A percentile compares a stretch with the other conserved stretches of the same genome.
phyloP scores from a whole-genome alignment of 2,113 vertebrate species.

The Antechinus flavipes region DNA sequence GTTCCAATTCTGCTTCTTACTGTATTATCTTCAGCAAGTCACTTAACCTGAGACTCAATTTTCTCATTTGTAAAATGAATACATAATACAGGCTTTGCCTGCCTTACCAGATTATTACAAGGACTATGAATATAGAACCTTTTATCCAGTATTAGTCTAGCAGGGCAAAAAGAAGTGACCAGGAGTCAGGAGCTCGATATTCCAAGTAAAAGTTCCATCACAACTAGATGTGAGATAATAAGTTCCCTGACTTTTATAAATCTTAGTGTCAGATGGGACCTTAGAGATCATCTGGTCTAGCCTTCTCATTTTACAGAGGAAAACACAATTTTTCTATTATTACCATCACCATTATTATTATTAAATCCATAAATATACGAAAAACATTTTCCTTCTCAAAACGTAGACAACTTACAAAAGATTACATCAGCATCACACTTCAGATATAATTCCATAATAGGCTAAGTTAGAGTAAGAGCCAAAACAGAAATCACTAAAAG shows the following conservation, averaged over 20 bases:
- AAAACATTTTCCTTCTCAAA: background rate
- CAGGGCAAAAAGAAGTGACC: background rate
- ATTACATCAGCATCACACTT: background rate
- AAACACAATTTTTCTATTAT: background rate
- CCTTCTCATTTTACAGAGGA: background rate
- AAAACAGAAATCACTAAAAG: constrained; percentile 34
- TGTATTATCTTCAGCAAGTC: background rate
- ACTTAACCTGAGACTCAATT: background rate
- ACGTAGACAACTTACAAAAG: background rate
- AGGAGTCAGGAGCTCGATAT: background rate
- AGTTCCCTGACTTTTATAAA: background rate
- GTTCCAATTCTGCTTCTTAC: background rate
- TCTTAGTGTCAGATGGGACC: background rate
- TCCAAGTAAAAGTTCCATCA: background rate
- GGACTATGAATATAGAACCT: background rate
- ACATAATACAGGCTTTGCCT: background rate
- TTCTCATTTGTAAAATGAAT: background rate
- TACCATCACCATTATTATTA: background rate
- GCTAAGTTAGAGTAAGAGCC: background rate
- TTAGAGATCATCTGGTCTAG: background rate
- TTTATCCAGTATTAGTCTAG: background rate
- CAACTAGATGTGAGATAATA: background rate
- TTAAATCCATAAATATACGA: background rate
- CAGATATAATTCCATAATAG: background rate
- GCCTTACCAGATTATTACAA: background rate